phyloP scores from a whole-genome alignment of 2,888 invertebrate genomes.

The Melieria omissa region DNA sequence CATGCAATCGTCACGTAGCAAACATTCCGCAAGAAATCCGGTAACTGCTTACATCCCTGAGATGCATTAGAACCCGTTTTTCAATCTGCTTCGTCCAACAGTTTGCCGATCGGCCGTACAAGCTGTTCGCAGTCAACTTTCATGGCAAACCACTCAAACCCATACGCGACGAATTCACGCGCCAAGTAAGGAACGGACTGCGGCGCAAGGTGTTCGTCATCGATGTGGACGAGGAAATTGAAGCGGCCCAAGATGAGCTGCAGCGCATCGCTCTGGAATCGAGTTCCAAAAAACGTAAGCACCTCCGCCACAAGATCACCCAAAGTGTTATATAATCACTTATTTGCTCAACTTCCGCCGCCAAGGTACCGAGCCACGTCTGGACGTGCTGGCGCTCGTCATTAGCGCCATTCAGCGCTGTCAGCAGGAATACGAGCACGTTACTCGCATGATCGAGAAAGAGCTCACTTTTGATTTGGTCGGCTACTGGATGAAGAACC shows the following conservation, averaged over 20 bases:
- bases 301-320: neutral
- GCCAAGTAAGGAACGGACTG: conserved; percentile 47
- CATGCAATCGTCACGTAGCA: no score
- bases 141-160: conserved; percentile 50
- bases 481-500: conserved; percentile 42
- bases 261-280: neutral
- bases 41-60: no score
- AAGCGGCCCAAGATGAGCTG: conserved; percentile 8
- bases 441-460: conserved; percentile 33
- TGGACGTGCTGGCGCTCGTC: conserved; percentile 24
- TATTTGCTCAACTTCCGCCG: neutral
- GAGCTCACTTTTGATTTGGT: conserved; percentile 44
- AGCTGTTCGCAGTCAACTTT: conserved; percentile 53
- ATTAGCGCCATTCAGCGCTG: conserved; percentile 33
- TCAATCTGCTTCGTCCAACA: conserved; percentile 6
- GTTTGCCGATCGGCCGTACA: conserved; percentile 39
- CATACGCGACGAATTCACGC: conserved; percentile 53
- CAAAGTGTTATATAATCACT: neutral
- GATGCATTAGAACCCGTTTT: no score
- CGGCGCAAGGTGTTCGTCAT: conserved; percentile 52
- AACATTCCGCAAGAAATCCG: no score
- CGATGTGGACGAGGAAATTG: conserved; percentile 50
- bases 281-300: neutral
- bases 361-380: conserved; percentile 1
- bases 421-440: conserved; percentile 34